Conservation (phyloP, 2,797 vertebrate species). For the Trematomus bernacchii region DNA sequence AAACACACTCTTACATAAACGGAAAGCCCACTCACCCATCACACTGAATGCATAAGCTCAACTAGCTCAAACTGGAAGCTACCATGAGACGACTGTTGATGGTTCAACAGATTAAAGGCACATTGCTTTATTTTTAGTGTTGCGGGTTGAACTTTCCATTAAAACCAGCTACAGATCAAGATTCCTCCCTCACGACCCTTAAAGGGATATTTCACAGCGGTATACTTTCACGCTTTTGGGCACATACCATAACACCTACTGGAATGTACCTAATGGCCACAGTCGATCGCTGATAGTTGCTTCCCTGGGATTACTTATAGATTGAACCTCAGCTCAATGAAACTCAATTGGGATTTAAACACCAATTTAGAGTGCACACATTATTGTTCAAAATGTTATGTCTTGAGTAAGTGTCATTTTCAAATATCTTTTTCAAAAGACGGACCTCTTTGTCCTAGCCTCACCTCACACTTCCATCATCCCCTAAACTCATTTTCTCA, state of each 20-base stretch:
- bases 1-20: conserved; percentile 2
- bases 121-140: conserved; percentile 45
- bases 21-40: conserved; percentile 19
- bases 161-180: conserved; percentile 33
- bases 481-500: conserved; percentile 45
- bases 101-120: conserved; percentile 73
- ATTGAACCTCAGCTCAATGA: not conserved
- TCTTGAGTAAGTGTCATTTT: no score
- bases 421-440: not conserved
- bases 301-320: not conserved
- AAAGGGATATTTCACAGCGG: conserved; percentile 22
- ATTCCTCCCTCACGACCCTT: not conserved
- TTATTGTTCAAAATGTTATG: not conserved
- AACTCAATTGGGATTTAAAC: not conserved
- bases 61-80: conserved; percentile 40
- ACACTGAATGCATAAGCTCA: conserved; percentile 46
- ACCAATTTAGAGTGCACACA: not conserved
- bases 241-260: conserved; percentile 7
- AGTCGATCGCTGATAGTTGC: not conserved
- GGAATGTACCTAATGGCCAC: conserved; percentile 19
- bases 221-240: conserved; percentile 27
- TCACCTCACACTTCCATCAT: conserved; percentile 22
- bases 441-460: conserved; percentile 1
- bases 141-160: conserved; percentile 40
- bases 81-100: conserved; percentile 74